Evolutionary conservation across 2,113 vertebrate species (phyloP).

Genomic region (Pelmatolapia mariae): DNA sequence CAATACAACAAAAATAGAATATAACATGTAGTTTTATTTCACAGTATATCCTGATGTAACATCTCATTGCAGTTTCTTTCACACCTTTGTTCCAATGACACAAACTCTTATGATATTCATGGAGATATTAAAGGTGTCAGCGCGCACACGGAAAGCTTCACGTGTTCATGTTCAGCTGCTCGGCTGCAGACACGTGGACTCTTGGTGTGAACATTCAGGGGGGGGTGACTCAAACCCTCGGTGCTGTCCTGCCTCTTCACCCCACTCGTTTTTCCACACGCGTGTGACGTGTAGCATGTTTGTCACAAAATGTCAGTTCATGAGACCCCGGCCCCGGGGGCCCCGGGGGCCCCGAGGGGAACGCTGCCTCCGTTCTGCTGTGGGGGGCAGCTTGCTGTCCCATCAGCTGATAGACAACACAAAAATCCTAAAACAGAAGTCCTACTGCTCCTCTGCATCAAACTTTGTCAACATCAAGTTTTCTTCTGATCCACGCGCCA

Average conservation of each 20-base stretch:
- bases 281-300: neutral
- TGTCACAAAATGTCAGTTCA: neutral
- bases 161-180: neutral
- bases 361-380: neutral
- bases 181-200: neutral
- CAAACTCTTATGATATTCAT: fast-evolving
- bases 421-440: fast-evolving
- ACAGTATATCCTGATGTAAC: neutral
- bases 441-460: neutral
- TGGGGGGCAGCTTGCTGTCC: neutral
- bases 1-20: neutral
- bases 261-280: neutral
- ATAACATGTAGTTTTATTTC: neutral
- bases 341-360: neutral
- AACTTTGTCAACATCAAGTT: neutral
- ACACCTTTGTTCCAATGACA: fast-evolving
- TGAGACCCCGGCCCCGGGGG: neutral
- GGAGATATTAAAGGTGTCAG: neutral
- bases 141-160: neutral
- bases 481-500: neutral
- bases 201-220: fast-evolving
- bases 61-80: neutral
- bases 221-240: neutral
- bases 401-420: neutral
- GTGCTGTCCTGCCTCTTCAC: neutral